Evolutionary conservation across 2,797 vertebrate genomes (phyloP).

Genomic region (Poecilia gillii): DNA sequence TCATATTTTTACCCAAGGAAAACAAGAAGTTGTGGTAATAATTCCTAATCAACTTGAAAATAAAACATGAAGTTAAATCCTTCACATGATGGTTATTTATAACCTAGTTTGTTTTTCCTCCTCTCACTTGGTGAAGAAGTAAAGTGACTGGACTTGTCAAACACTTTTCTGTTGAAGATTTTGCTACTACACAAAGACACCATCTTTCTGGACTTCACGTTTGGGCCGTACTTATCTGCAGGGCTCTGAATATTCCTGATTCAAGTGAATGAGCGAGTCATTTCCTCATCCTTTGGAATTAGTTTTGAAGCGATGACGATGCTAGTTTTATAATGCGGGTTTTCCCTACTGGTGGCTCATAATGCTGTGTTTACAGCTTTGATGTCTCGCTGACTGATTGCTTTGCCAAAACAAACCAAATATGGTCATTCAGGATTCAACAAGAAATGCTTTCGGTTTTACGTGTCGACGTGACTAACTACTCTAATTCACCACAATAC

Average conservation of each 20-base stretch:
- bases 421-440: not conserved
- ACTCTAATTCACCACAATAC: not conserved
- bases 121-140: not conserved
- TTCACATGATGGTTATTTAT: not conserved
- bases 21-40: not conserved
- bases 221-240: not conserved
- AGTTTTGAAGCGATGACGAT: not conserved
- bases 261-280: not conserved
- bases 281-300: not conserved
- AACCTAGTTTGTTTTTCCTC: not conserved
- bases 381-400: not conserved
- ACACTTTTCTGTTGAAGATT: not conserved
- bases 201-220: not conserved
- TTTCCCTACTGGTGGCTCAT: not conserved
- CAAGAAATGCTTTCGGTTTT: not conserved
- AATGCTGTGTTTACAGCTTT: not conserved
- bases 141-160: not conserved
- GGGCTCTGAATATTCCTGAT: not conserved
- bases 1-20: not conserved
- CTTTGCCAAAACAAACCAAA: not conserved
- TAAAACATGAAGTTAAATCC: not conserved
- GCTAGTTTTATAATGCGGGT: not conserved
- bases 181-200: not conserved
- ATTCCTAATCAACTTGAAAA: not conserved
- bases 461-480: not conserved